phyloP scores from a whole-genome alignment of 2,888 invertebrate genomes.

The Neoscelio sp. region DNA sequence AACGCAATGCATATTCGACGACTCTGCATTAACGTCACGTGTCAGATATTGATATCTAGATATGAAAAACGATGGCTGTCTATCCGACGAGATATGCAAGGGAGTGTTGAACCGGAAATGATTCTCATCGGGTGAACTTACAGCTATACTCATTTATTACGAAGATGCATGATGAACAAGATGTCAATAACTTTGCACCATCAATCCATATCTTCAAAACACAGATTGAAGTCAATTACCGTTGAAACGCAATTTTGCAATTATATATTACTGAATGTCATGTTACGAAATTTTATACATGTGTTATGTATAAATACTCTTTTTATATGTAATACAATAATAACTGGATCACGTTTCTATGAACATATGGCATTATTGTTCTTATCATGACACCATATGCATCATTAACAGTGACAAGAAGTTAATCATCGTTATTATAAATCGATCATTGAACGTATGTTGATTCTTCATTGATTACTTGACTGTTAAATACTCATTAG shows the following conservation, averaged over 20 bases:
- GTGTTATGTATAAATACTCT: too few relatives aligned
- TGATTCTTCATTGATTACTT: background rate
- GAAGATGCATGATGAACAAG: conserved; percentile 52
- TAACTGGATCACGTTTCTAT: too few relatives aligned
- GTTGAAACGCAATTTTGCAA: conserved; percentile 1
- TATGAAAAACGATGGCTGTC: conserved; percentile 68
- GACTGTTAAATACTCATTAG: too few relatives aligned
- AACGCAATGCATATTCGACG: conserved; percentile 64
- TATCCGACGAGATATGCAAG: conserved; percentile 56
- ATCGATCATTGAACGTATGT: conserved; percentile 17
- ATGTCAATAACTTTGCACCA: conserved; percentile 49
- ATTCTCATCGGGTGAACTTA: conserved; percentile 59
- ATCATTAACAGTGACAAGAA: conserved; percentile 57
- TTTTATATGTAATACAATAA: too few relatives aligned
- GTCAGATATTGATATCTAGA: conserved; percentile 67
- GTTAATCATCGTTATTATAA: conserved; percentile 36
- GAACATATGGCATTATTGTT: conserved; percentile 40
- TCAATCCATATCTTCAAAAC: conserved; percentile 53
- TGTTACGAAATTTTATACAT: background rate
- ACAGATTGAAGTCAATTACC: conserved; percentile 47
- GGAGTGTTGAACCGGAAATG: conserved; percentile 59
- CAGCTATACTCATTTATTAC: conserved; percentile 63
- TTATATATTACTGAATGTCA: conserved; percentile 13
- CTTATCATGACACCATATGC: conserved; percentile 49
- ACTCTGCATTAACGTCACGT: conserved; percentile 66